Percentiles rank a stretch among this genome's conserved stretches.
Conservation (phyloP, 2,888 invertebrate genomes). For the Nomada hirtipes region DNA sequence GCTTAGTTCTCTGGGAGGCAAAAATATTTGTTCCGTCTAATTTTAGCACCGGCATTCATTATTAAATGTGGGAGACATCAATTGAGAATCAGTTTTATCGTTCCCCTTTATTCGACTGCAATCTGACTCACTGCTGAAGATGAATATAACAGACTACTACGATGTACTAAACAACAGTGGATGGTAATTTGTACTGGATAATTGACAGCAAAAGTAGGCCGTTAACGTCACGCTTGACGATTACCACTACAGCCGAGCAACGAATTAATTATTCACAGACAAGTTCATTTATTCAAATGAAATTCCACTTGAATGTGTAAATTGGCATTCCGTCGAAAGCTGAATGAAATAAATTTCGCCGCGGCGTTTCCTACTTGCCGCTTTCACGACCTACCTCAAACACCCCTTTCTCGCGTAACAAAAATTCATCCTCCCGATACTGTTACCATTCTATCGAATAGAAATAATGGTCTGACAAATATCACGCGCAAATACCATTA, state of each 20-base stretch:
- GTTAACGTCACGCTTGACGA: constrained; percentile 61
- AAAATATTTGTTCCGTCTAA: not conserved
- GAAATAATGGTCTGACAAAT: not conserved
- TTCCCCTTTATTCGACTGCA: not conserved
- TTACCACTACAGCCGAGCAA: constrained; percentile 33
- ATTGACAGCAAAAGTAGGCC: constrained; percentile 63
- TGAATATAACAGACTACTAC: constrained; percentile 22
- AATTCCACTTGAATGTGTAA: constrained; percentile 39
- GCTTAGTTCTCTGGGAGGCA: not conserved
- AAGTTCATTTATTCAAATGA: constrained; percentile 58
- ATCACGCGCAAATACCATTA: no score
- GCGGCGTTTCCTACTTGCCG: not conserved
- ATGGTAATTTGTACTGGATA: constrained; percentile 42
- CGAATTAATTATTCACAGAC: constrained; percentile 57
- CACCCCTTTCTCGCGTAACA: not conserved
- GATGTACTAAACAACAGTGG: constrained; percentile 28
- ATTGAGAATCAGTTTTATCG: not conserved
- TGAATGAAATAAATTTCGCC: constrained; percentile 42
- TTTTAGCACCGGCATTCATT: not conserved
- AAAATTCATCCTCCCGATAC: not conserved
- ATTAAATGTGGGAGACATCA: no score
- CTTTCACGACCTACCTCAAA: constrained; percentile 41
- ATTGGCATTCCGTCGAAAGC: constrained; percentile 19
- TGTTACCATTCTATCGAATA: not conserved
- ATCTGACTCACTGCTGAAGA: constrained; percentile 2